Conservation (phyloP, 2,797 vertebrate species). For the Chloroceryle amazona region DNA sequence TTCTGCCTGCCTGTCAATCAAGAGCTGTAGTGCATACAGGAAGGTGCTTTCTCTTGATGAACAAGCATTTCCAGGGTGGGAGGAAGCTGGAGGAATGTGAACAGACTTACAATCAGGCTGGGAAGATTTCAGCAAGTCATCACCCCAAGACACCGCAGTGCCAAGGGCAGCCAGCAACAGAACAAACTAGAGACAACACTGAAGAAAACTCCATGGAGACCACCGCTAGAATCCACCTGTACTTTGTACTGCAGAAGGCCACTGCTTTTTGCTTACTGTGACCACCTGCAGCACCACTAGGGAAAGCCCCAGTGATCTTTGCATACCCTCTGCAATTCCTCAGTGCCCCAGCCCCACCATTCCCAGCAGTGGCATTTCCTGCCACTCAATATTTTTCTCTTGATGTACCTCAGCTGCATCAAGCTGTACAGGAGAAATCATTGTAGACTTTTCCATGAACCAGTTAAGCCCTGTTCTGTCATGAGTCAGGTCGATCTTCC, state of each 20-base stretch:
- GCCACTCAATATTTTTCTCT: neutral
- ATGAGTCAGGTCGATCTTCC: neutral
- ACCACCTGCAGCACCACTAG: neutral
- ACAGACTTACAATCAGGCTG: neutral
- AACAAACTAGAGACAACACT: neutral
- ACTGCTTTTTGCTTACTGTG: neutral
- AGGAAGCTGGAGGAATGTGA: neutral
- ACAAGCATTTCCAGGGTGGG: slow-evolving; percentile 31
- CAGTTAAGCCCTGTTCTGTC: neutral
- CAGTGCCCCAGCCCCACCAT: fast-evolving
- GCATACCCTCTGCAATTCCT: neutral
- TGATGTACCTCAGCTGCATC: neutral
- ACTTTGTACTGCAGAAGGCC: neutral
- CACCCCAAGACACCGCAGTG: neutral
- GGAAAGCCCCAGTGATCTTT: neutral
- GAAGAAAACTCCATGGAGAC: neutral
- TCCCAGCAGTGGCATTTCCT: neutral
- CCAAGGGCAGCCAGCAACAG: neutral
- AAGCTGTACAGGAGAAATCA: neutral
- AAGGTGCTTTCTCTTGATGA: slow-evolving; percentile 20
- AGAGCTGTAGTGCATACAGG: neutral
- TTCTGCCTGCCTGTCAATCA: slow-evolving; percentile 28
- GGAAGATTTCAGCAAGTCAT: neutral
- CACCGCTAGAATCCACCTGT: neutral
- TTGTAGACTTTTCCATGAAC: neutral